These are phyloP conservation scores for Daboia siamensis DNA, from an alignment of 2,113 vertebrate genomes.

Conservation along the genomic window DNA sequence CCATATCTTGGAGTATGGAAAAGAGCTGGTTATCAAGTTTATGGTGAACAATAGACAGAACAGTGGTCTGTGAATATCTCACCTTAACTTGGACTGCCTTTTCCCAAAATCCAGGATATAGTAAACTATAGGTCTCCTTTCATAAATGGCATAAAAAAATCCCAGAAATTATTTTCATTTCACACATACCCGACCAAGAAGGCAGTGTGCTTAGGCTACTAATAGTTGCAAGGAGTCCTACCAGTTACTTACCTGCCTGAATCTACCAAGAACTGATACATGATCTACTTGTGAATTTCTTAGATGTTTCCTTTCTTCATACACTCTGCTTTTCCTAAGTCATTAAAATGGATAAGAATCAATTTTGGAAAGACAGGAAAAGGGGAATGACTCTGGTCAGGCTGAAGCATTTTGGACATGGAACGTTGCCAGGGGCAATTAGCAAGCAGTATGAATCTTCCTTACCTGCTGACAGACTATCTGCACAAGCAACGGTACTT, in stretches of 20 bases:
- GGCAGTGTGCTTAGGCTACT: background rate
- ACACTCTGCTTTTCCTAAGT: background rate
- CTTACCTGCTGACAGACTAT: slow-evolving; percentile 45
- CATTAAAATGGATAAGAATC: slow-evolving; percentile 34
- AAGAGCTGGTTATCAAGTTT: background rate
- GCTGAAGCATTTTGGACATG: slow-evolving; percentile 18
- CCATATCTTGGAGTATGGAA: background rate
- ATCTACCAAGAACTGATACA: background rate
- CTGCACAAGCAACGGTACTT: slow-evolving; percentile 54
- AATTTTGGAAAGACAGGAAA: slow-evolving; percentile 32
- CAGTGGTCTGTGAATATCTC: background rate
- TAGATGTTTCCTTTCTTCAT: background rate
- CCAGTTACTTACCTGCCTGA: background rate
- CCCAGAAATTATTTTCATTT: background rate
- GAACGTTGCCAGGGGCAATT: slow-evolving; percentile 61
- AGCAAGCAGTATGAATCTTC: slow-evolving; percentile 54
- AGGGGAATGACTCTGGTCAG: slow-evolving; percentile 8
- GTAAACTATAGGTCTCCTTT: background rate
- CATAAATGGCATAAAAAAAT: background rate
- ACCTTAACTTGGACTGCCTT: background rate
- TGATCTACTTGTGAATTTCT: background rate
- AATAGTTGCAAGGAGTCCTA: background rate
- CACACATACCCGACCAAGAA: background rate
- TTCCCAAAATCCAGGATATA: background rate
- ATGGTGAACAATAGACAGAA: background rate